These are phyloP conservation scores for Aelia acuminata DNA, from an alignment of 2,888 invertebrate species.

Conservation along the genomic window DNA sequence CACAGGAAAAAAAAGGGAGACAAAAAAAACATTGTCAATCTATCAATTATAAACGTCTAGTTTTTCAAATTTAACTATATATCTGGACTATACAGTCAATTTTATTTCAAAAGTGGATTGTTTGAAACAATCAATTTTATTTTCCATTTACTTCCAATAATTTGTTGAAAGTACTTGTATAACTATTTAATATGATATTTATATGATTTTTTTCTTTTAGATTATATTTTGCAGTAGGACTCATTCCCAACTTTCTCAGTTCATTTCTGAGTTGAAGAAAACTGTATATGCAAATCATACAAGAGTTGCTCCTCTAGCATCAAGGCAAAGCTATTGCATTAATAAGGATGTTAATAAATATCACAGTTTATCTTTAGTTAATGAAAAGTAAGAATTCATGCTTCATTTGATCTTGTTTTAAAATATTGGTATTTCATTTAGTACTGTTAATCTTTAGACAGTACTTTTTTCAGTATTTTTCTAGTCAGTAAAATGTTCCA, in stretches of 20 bases:
- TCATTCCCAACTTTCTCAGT: conserved; percentile 95
- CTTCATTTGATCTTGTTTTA: not conserved
- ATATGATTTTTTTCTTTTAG: conserved; percentile 70
- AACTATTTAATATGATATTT: not conserved
- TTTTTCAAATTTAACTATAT: too few species aligned
- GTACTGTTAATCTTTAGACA: not conserved
- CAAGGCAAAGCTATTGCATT: conserved; percentile 91
- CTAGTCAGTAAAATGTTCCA: too few species aligned
- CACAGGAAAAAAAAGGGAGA: too few species aligned
- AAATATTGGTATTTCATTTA: not conserved
- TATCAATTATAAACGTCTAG: too few species aligned
- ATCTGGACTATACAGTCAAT: too few species aligned
- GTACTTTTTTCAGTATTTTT: too few species aligned
- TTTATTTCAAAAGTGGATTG: too few species aligned
- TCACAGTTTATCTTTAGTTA: conserved; percentile 84
- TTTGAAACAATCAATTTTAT: too few species aligned
- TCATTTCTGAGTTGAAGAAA: conserved; percentile 91
- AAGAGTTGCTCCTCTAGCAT: conserved; percentile 88
- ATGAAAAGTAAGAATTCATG: conserved; percentile 78
- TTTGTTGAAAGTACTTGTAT: too few species aligned
- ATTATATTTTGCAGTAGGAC: conserved; percentile 96
- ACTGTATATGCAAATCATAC: conserved; percentile 81
- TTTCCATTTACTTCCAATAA: too few species aligned
- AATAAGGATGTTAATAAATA: conserved; percentile 84
- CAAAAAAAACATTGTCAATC: too few species aligned